Conservation (phyloP, 2,113 vertebrate species). For the Bubalus kerabau region DNA sequence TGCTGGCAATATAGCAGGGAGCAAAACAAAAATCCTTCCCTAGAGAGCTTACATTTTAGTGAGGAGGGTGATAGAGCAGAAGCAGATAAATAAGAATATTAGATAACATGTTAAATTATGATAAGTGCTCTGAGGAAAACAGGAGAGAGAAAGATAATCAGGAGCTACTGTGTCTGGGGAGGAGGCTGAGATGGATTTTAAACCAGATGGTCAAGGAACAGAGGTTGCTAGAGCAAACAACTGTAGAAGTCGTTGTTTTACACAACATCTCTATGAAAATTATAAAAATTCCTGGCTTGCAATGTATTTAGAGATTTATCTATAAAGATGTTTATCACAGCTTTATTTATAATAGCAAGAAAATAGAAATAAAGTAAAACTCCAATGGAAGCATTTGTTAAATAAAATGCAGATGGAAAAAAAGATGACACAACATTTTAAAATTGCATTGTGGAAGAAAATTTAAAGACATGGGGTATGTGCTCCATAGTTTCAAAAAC, state of each 20-base stretch:
- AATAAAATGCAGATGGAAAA: neutral
- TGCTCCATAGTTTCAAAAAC: neutral
- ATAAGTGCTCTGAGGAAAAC: neutral
- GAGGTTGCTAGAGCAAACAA: neutral
- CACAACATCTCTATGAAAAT: neutral
- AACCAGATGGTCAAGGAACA: neutral
- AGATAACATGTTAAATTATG: neutral
- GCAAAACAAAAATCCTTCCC: neutral
- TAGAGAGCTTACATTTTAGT: neutral
- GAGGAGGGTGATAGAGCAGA: neutral
- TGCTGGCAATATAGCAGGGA: neutral
- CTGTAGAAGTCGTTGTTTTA: neutral
- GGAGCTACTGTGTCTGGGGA: neutral
- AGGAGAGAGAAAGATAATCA: neutral
- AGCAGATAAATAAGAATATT: neutral
- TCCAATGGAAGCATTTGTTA: neutral
- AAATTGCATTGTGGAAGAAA: neutral
- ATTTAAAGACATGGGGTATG: neutral
- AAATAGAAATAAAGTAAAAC: neutral
- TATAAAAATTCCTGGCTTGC: neutral
- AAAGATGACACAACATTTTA: neutral
- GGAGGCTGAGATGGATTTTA: neutral
- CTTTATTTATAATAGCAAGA: neutral
- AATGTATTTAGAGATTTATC: neutral
- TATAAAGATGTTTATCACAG: neutral